Evolutionary conservation across 2,797 vertebrate genomes (phyloP), one percentile per base, ranked within the genome.

Genomic region (Poeciliopsis turneri): DNA sequence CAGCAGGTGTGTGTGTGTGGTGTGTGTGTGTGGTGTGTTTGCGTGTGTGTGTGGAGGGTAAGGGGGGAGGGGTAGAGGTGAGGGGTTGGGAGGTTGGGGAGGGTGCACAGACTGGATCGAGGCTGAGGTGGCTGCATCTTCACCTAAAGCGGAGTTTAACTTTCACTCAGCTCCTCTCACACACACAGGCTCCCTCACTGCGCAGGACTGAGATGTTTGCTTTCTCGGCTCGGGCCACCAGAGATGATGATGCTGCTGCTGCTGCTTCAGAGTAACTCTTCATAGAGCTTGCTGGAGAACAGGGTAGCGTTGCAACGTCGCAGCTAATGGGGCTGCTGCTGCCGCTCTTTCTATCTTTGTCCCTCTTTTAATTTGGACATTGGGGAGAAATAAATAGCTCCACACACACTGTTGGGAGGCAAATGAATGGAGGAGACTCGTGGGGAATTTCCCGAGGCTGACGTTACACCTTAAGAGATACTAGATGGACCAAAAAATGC

Each of bases 331-430:
- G 86, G n/a, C n/a, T 55, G 23, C 53, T 59, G 55, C 86, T 89
- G 83, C 82, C 82, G 78, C 89, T 78, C 86, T 83, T 86, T 92
- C 91, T 92, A 87, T 92, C 91, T 94, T 93, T 91, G 90, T 91
- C 89, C 78, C 80, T 84, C 81, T 90, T 91, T 90, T 91, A 92
- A 92, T 92, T 91, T 87, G 92, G 88, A 94, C 88, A 55, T 85
- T 64, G 82, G 88, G 87, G 87, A 93, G 90, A 91, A 92, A 92
- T 92, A 94, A 92, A 94, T 92, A 93, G 90, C 91, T 83, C 78
- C 46, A 83, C 85, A 77, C 88, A 84, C 85, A 74, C 87, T 93
- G 89, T 92, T 89, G 90, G 89, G 88, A 94, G 92, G 92, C 89
- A 93, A 92, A 93, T 93, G 86, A 93, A 93, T 93, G 92, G 89